These are phyloP conservation scores for Xanthorhoe spadicearia DNA, from an alignment of 2,888 invertebrate species.

Conservation along the genomic window DNA sequence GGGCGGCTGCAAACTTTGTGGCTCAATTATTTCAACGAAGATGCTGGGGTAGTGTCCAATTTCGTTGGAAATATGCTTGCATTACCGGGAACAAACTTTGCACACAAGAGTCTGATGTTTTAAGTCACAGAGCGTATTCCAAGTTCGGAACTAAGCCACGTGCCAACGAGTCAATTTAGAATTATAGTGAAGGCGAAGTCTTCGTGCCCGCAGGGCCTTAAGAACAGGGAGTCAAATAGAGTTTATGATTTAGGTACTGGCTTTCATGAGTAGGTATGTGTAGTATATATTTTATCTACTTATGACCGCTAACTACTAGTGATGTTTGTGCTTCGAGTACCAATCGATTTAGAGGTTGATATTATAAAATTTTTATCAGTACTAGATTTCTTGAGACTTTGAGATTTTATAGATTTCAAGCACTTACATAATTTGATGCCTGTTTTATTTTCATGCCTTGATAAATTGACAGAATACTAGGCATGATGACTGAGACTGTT, in stretches of 20 bases:
- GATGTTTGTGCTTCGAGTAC: too few relatives aligned
- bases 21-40: conserved; percentile 38
- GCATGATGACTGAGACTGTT: too few relatives aligned
- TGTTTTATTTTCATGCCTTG: too few relatives aligned
- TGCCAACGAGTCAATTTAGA: conserved; percentile 3
- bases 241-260: background rate
- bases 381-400: too few relatives aligned
- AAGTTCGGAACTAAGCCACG: conserved; percentile 8
- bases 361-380: too few relatives aligned
- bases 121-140: conserved; percentile 10
- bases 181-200: background rate
- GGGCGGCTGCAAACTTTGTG: conserved; percentile 31
- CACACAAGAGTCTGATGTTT: conserved; percentile 15
- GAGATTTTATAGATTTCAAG: too few relatives aligned
- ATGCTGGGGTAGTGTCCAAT: conserved; percentile 31
- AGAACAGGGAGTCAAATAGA: background rate
- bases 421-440: too few relatives aligned
- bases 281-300: too few relatives aligned
- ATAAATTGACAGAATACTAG: too few relatives aligned
- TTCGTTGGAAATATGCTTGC: conserved; percentile 32
- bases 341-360: too few relatives aligned
- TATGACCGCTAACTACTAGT: too few relatives aligned
- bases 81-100: conserved; percentile 26
- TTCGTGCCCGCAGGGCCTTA: background rate
- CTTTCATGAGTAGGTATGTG: background rate